Base-by-base conservation (phyloP, 2,113 vertebrate species). In the Cinclus mexicanus region DNA sequence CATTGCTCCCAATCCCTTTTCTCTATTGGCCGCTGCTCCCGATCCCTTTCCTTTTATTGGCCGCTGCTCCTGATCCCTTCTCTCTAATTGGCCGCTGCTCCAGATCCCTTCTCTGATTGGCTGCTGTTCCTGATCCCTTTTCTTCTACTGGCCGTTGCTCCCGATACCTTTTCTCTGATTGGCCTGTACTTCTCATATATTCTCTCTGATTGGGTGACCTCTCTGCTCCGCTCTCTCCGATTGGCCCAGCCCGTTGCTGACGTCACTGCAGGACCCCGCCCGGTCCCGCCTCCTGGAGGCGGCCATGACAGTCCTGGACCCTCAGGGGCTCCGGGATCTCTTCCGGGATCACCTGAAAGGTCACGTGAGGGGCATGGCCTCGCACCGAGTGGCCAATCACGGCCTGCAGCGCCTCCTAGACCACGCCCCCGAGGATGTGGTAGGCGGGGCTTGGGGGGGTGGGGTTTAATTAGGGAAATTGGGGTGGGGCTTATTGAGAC, bases 191-290 rank as follows among this genome's bases (percentile, higher is more conserved):
- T n/a, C n/a, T n/a, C n/a, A 20, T 19, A 17, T 15, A 23, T 35
- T 6, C 7, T 16, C 5, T 23, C 20, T 50, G 46, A 68, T 49
- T 68, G 65, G 65, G 25, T 5, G 18, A 10, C 1, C 0, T 3
- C 3, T 19, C 1, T 6, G 0, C 2, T 8, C 5, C 35, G 6
- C 4, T 12, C 2, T 56, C 39, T 56, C 31, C 0, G 2, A 74
- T 74, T 74, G 71, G 72, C 20, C 55, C 72, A 76, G 72, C 72
- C 42, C 72, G 2, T 14, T 76, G 72, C 56, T 76, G 72, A 39
- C 12, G 9, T 76, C 72, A 47, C 56, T 76, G n/a, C 56, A 76
- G 9, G 72, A 76, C 72, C 56, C 72, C 26, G 72, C 11, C 6
- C 72, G n/a, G 1, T 76, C 72, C 42, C 72, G 9, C n/a, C 72